Base-by-base conservation (phyloP, 2,113 vertebrate genomes). In the Sapayoa aenigma region DNA sequence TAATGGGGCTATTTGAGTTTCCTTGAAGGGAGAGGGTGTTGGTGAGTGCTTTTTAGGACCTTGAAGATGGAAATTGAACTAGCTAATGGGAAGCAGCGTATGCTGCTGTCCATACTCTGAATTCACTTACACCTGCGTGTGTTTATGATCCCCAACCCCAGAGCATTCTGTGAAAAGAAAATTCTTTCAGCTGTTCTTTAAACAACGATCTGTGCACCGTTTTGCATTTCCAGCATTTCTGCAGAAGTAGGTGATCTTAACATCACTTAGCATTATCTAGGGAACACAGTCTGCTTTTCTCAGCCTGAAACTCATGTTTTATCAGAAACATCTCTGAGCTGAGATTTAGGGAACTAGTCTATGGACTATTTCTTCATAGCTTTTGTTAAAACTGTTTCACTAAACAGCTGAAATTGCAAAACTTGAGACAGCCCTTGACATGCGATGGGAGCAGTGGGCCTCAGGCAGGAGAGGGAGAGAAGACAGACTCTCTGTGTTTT, bases 391-490 rank as follows among this genome's bases (percentile, higher is more conserved):
- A 24, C 22, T 52, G 20, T 73, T 81, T 39, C 55, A 39, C 33
- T 44, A 49, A 41, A 27, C 41, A 62, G 12, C 24, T 69, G 53
- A 35, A 75, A 47, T n/a, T 76, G 63, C 31, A 60, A 50, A 86
- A 69, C 9, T 56, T 17, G 20, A 35, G 22, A 33, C 23, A 44
- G 4, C 50, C 30, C 25, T 79, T 80, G 63, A 47, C 5, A 27
- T 75, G 8, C 0, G 0, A 33, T 62, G 28, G 42, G 46, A 69
- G 53, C 0, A 0, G 27, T 2, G 3, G 31, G 39, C 74, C 55
- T 78, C 47, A 67, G 47, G 56, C 52, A 75, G 67, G 25, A 79
- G 65, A 69, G 41, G 24, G 69, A 59, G 33, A 42, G 11, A 69
- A 66, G 50, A 60, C 50, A 6, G 31, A 25, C 55, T 93, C 16